Conservation (phyloP, 2,888 invertebrate species). For the Archaeoteleia sp. region DNA sequence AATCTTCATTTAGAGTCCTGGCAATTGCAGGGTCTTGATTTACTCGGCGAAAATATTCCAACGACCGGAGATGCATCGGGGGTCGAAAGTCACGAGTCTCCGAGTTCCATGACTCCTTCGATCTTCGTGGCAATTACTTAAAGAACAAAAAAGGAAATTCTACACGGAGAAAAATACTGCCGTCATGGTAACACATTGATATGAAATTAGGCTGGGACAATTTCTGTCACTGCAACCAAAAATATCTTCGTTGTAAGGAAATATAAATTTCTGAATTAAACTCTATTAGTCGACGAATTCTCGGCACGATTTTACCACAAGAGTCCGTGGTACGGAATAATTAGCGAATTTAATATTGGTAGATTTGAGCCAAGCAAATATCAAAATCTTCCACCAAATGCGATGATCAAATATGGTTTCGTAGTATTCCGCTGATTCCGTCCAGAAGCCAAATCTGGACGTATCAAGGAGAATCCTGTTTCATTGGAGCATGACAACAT, state of each 20-base stretch:
- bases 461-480: background rate
- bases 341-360: background rate
- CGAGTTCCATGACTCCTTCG: constrained; percentile 4
- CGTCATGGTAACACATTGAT: too few species aligned
- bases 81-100: background rate
- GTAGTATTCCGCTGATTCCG: background rate
- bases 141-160: too few species aligned
- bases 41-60: constrained; percentile 31
- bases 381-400: background rate
- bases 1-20: constrained; percentile 46
- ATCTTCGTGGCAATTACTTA: constrained; percentile 4
- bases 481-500: background rate
- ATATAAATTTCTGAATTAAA: too few species aligned
- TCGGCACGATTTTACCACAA: too few species aligned
- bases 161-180: too few species aligned
- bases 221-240: too few species aligned
- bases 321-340: too few species aligned
- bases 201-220: too few species aligned
- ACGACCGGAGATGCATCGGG: background rate
- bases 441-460: background rate
- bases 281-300: too few species aligned
- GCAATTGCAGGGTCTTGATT: constrained; percentile 42
- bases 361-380: background rate
- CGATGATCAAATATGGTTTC: background rate
- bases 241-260: too few species aligned